phyloP scores from a whole-genome alignment of 2,797 vertebrate species.

The Pseudochirops cupreus region DNA sequence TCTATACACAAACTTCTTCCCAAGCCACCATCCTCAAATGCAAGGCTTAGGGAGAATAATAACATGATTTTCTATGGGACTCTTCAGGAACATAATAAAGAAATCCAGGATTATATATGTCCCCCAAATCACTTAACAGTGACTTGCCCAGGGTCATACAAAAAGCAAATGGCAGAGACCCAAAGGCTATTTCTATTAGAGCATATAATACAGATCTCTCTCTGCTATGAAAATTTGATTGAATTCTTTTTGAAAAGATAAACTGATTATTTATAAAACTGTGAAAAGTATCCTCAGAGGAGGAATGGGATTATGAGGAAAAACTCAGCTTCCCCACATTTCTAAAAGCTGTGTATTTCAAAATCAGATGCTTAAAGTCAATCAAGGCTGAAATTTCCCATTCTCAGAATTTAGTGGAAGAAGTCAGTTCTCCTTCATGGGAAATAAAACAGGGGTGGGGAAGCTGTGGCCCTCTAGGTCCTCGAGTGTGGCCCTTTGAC shows the following conservation, averaged over 20 bases:
- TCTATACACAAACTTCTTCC: background rate
- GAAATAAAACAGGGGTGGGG: background rate
- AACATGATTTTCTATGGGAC: background rate
- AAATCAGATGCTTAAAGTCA: background rate
- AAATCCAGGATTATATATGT: background rate
- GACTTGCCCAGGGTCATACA: background rate
- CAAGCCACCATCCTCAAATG: background rate
- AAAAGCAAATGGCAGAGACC: background rate
- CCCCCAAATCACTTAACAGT: background rate
- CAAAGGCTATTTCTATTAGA: background rate
- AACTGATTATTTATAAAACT: background rate
- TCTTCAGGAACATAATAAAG: background rate
- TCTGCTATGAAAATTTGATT: background rate
- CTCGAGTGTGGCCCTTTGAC: too few species aligned
- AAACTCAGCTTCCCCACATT: background rate
- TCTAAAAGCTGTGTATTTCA: background rate
- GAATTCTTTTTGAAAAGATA: background rate
- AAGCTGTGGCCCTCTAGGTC: too few species aligned
- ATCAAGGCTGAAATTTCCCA: background rate
- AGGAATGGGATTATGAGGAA: background rate
- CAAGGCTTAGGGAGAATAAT: background rate
- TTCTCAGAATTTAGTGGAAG: background rate
- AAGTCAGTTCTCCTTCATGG: background rate
- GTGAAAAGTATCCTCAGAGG: background rate
- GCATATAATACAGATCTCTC: too few species aligned